These are phyloP conservation scores for Cygnus olor DNA, from an alignment of 2,797 vertebrate species.

Conservation along the genomic window DNA sequence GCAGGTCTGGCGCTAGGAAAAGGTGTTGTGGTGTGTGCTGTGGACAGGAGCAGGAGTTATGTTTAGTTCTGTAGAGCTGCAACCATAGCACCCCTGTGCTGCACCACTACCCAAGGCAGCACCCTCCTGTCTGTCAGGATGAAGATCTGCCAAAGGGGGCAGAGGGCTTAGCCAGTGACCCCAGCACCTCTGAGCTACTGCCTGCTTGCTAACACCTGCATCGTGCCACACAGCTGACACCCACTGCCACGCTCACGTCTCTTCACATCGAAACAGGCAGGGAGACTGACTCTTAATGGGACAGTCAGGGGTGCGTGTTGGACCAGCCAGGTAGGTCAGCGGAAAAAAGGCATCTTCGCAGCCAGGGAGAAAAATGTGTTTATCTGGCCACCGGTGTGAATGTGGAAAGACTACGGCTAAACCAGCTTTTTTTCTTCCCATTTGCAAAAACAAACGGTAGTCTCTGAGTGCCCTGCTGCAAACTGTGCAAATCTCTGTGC, in stretches of 20 bases:
- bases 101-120: neutral
- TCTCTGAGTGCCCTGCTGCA: neutral
- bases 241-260: rapidly evolving
- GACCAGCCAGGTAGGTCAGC: neutral
- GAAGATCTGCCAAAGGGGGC: neutral
- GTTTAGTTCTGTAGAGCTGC: neutral
- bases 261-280: rapidly evolving
- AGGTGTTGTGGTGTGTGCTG: neutral
- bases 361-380: neutral
- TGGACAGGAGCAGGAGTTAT: neutral
- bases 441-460: neutral
- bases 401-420: neutral
- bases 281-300: neutral
- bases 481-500: neutral
- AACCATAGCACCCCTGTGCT: neutral
- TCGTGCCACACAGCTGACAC: neutral
- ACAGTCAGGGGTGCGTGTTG: neutral
- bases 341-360: rapidly evolving
- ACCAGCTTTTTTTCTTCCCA: neutral
- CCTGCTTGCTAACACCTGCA: rapidly evolving
- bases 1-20: neutral
- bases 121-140: neutral
- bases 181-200: neutral
- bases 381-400: neutral
- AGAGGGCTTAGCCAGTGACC: neutral